A percentile compares a stretch with the other conserved stretches of the same genome.
These are phyloP conservation scores for Paraplagusia blochii DNA, from an alignment of 2,113 vertebrate species.

Conservation along the genomic window DNA sequence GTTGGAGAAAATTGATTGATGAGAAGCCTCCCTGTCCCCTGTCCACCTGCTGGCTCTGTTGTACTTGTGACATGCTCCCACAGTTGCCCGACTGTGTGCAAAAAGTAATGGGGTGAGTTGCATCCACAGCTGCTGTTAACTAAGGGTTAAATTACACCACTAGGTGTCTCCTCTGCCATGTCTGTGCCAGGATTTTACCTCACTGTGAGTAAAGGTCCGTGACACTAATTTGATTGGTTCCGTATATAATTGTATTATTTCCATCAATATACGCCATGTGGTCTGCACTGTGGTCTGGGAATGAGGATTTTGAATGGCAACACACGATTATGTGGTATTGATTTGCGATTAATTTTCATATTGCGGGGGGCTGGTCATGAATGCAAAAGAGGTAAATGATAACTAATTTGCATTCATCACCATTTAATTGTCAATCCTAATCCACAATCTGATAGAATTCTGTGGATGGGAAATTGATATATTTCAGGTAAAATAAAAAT, in stretches of 20 bases:
- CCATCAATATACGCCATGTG: conserved; percentile 45
- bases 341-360: conserved; percentile 42
- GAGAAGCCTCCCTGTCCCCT: conserved; percentile 49
- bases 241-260: conserved; percentile 60
- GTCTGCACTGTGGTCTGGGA: conserved; percentile 43
- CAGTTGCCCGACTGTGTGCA: conserved; percentile 27
- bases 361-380: not conserved
- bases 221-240: conserved; percentile 62
- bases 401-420: too few relatives aligned
- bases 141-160: conserved; percentile 28
- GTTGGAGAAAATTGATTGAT: conserved; percentile 65
- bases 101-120: conserved; percentile 33
- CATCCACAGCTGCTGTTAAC: conserved; percentile 33
- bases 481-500: too few relatives aligned
- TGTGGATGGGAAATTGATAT: too few relatives aligned
- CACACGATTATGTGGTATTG: conserved; percentile 37
- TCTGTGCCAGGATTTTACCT: conserved; percentile 6
- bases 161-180: conserved; percentile 16
- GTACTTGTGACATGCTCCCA: conserved; percentile 27
- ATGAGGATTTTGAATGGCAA: conserved; percentile 33
- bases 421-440: too few relatives aligned
- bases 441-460: too few relatives aligned
- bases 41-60: conserved; percentile 43
- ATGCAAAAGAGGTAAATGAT: not conserved
- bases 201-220: conserved; percentile 20